Evolutionary conservation across 2,113 vertebrate genomes (phyloP), one percentile per base, ranked within the genome.

Genomic region (Phrynocephalus versicolor): DNA sequence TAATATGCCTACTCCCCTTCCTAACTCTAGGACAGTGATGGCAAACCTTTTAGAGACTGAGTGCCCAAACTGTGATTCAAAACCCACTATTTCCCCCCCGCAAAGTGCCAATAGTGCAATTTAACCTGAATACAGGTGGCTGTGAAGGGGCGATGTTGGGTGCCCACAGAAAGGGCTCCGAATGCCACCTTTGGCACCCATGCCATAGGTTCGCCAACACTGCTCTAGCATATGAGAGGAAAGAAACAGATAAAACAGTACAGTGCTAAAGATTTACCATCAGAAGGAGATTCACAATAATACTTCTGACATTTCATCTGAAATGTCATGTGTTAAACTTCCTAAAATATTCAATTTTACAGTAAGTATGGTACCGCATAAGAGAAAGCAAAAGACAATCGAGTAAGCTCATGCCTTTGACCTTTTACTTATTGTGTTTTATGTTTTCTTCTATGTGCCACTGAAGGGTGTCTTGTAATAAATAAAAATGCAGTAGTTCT

Each of bases 251-350:
- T 75, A 69, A 60, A 87, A 83, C n/a, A 67, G 88, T 37, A 71
- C 65, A 57, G 78, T 84, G 93, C 82, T 89, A 88, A 87, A 83
- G 79, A 88, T 90, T 91, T 91, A 70, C 81, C 89, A 83, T 88
- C 0, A 80, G 0, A 83, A 30, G 12, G 15, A 30, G 64, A 58
- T 92, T 90, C 88, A 87, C 85, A 92, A 82, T 90, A 88, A 82
- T 82, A 0, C 88, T 91, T 84, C 82, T 93, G 94, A 88, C 90
- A 91, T 94, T 94, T 94, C 80, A 89, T 92, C 86, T 92, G 86
- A 87, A 95, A 95, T 94, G 91, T 93, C 92, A 94, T 92, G 78
- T 92, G 77, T 87, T 93, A 86, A 90, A 91, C 77, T 82, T 93
- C 75, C 92, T 88, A 77, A 93, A 94, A 90, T 88, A 87, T 55